Conservation (phyloP, 1,140 invertebrate species). For the Drosophila sulfurigaster region DNA sequence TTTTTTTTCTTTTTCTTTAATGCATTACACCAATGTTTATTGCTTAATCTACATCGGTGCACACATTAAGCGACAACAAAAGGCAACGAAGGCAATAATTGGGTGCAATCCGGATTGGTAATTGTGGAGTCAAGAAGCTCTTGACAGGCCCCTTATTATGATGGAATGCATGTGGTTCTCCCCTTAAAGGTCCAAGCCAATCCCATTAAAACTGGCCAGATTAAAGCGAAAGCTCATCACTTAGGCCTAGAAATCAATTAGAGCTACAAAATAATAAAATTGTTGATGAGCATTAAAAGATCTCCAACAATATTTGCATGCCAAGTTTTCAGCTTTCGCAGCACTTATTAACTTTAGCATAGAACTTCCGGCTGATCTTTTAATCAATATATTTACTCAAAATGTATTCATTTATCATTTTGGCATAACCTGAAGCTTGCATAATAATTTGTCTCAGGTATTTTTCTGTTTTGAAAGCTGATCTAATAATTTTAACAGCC, state of each 20-base stretch:
- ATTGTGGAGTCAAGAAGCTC: constrained; percentile 37
- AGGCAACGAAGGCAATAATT: constrained; percentile 60
- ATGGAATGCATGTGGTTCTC: constrained; percentile 51
- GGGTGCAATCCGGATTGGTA: constrained; percentile 59
- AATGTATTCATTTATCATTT: constrained; percentile 39
- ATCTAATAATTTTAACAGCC: constrained; percentile 72
- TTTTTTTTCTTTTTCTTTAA: constrained; percentile 27
- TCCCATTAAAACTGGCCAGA: constrained; percentile 16
- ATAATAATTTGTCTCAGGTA: constrained; percentile 48
- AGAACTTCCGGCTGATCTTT: constrained; percentile 16
- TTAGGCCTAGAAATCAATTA: constrained; percentile 39
- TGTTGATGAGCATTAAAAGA: constrained; percentile 21
- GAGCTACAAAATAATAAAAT: constrained; percentile 24
- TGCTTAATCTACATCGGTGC: constrained; percentile 69
- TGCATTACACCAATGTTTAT: constrained; percentile 72
- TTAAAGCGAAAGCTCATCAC: constrained; percentile 19
- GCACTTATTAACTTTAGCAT: neutral
- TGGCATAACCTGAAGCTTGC: constrained; percentile 39
- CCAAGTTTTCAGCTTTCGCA: neutral
- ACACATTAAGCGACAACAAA: constrained; percentile 67
- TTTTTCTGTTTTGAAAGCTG: constrained; percentile 69
- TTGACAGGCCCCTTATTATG: constrained; percentile 56
- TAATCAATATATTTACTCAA: constrained; percentile 5
- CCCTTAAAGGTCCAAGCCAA: constrained; percentile 8
- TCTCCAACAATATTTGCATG: constrained; percentile 28